A percentile compares a stretch with the other conserved stretches of the same genome.
These are phyloP conservation scores for Pangasianodon gigas DNA, from an alignment of 2,113 vertebrate species.

Conservation along the genomic window DNA sequence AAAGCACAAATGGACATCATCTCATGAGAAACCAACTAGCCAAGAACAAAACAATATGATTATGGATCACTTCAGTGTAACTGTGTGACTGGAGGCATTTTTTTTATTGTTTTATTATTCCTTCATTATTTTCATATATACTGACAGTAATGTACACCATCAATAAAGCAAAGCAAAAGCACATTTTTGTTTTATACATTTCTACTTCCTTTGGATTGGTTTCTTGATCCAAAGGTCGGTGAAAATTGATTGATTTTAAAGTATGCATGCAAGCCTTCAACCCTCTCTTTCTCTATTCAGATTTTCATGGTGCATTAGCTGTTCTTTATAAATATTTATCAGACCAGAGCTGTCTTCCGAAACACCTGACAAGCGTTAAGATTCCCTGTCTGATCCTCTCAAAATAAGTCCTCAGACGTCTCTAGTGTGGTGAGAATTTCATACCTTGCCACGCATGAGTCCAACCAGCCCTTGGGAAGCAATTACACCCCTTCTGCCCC, in stretches of 20 bases:
- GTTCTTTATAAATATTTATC: constrained; percentile 57
- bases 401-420: constrained; percentile 31
- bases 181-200: constrained; percentile 2
- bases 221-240: neutral
- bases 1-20: neutral
- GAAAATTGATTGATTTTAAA: constrained; percentile 27
- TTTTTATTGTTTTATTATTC: neutral
- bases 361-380: constrained; percentile 56
- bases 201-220: neutral
- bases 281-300: constrained; percentile 5
- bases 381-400: constrained; percentile 53
- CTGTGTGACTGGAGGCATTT: neutral
- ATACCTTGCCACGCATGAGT: constrained; percentile 14
- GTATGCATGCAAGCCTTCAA: constrained; percentile 24
- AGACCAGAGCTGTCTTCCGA: constrained; percentile 46
- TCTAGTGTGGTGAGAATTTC: constrained; percentile 38
- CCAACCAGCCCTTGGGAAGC: constrained; percentile 32
- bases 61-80: neutral
- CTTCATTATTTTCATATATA: neutral
- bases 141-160: neutral
- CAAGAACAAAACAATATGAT: neutral
- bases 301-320: constrained; percentile 51
- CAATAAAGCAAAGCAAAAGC: neutral
- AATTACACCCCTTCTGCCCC: neutral
- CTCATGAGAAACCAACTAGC: neutral